phyloP scores from a whole-genome alignment of 2,113 vertebrate species.

The Vulpes lagopus region DNA sequence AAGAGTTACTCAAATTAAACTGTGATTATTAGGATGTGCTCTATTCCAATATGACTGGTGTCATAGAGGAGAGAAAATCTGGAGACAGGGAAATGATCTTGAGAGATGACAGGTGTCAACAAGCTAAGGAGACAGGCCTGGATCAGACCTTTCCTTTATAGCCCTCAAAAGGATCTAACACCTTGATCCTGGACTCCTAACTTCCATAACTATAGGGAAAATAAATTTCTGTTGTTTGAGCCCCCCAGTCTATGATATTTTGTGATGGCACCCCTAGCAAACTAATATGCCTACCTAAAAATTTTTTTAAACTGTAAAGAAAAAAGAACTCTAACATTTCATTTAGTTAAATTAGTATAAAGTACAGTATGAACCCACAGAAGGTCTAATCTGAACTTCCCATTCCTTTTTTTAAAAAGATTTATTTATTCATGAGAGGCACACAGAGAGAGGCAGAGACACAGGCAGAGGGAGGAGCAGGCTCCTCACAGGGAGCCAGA shows the following conservation, averaged over 20 bases:
- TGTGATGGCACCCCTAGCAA: background rate
- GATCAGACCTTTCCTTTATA: background rate
- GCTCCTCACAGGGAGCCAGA: too few relatives aligned
- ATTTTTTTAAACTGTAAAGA: background rate
- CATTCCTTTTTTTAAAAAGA: background rate
- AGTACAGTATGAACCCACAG: background rate
- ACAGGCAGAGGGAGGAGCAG: too few relatives aligned
- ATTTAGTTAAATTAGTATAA: background rate
- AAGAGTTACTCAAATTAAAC: background rate
- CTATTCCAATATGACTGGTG: background rate
- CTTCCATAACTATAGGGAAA: background rate
- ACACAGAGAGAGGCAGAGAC: too few relatives aligned
- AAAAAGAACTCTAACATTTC: background rate
- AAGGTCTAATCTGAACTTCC: background rate
- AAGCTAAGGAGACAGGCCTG: background rate
- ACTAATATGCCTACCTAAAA: background rate
- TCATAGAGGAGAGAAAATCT: background rate
- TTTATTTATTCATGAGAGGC: too few relatives aligned
- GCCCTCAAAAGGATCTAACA: background rate
- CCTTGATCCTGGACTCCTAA: background rate
- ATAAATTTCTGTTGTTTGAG: background rate
- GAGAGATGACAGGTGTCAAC: background rate
- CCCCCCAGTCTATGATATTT: background rate
- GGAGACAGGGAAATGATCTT: background rate
- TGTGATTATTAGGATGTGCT: background rate